Evolutionary conservation across 1,140 invertebrate species (phyloP).

Genomic region (Drosophila sechellia): DNA sequence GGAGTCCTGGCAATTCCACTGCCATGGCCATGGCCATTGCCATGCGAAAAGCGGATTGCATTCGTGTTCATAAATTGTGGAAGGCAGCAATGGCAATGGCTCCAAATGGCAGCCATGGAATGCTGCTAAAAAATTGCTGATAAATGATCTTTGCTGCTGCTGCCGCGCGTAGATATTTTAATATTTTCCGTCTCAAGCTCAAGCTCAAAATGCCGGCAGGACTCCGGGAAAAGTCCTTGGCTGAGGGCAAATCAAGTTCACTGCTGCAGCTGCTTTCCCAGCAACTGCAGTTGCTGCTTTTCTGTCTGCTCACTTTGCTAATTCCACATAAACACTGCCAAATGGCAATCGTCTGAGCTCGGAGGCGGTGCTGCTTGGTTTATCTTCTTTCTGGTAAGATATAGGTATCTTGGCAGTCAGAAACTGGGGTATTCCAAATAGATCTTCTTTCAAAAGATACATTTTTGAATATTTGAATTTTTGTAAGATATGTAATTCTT

Average conservation of each 20-base stretch:
- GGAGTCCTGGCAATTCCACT: constrained; percentile 11
- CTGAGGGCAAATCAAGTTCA: constrained; percentile 84
- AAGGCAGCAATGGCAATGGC: constrained; percentile 31
- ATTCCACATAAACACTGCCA: constrained; percentile 61
- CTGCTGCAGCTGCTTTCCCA: constrained; percentile 32
- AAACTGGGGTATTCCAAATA: not conserved
- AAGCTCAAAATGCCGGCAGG: constrained; percentile 31
- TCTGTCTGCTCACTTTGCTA: constrained; percentile 52
- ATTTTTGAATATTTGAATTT: no score
- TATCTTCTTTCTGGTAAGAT: constrained; percentile 6
- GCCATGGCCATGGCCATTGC: constrained; percentile 56
- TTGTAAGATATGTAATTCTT: no score
- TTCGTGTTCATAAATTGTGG: constrained; percentile 76
- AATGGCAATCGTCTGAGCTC: constrained; percentile 39
- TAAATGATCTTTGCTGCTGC: constrained; percentile 75
- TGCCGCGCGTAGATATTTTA: constrained; percentile 74
- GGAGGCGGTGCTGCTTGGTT: constrained; percentile 1
- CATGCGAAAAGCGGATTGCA: constrained; percentile 57
- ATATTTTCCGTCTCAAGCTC: constrained; percentile 73
- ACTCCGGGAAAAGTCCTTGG: constrained; percentile 70
- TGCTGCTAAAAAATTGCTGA: constrained; percentile 76
- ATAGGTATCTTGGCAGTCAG: not conserved
- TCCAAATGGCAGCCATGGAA: constrained; percentile 48
- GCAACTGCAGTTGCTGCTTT: constrained; percentile 33
- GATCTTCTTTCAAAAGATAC: not conserved